Base-by-base conservation (phyloP, 2,888 invertebrate genomes). In the Deilephila elpenor region DNA sequence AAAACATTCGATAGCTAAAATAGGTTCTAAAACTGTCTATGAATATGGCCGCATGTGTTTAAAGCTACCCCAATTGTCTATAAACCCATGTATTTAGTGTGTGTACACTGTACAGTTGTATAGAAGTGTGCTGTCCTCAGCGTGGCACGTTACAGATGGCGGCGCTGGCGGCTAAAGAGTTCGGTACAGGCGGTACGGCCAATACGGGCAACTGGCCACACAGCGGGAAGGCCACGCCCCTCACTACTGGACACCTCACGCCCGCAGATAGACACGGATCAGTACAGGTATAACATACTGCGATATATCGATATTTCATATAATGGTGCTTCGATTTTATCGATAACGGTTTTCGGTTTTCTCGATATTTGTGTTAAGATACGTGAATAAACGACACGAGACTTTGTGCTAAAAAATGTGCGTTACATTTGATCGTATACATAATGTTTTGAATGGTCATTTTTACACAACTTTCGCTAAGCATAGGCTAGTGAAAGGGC, bases 231-330 rank as follows among this genome's bases (percentile, higher is more conserved):
- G 97, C 97, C 85, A 97, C 97, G 86, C 98, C 98, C 87, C 96
- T 97, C 89, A 97, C 97, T 85, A 95, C 97, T 84, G 98, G 94
- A 2, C 97, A 98, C 92, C 96, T 98, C 89, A 98, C 98, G 84
- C 98, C 99, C 85, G 98, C 98, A 83, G 99, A 99, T 95, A 96
- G 98, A 95, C 98, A 98, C 93, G 99, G 99, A 93, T 99, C 99
- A 89, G 99, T 99, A 85, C 99, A 99, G 97, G 98, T 98, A 95
- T 97, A 95, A 76, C 73, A 25, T 32, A 19, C 53, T 3, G 67
- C 34, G 25, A 60, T 71, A 34, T 62, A 17, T 20, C 64, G 44
- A 64, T 44, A 37, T 14, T 44, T 62, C 14, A 44, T 62, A 34
- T 19, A 37, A 37, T 44, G 11, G 44, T 11, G 2, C 44, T 44